Evolutionary conservation across 2,888 invertebrate genomes (phyloP).

Genomic region (Danaus chrysippus): DNA sequence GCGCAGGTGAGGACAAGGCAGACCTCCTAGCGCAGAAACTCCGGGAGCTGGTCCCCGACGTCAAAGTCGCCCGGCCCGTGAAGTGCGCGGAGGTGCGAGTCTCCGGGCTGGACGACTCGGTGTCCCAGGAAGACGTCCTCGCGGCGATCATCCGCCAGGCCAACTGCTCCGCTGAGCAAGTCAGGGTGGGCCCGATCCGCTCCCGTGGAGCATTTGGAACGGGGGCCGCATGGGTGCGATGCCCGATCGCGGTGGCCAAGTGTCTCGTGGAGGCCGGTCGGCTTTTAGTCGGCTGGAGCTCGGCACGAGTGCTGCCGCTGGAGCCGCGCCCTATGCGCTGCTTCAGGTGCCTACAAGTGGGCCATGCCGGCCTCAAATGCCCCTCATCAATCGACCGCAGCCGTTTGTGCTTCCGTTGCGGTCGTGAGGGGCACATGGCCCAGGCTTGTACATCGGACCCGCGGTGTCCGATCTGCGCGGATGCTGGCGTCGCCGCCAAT

Average conservation of each 20-base stretch:
- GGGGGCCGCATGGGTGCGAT: not conserved
- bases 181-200: not conserved
- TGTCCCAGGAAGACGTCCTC: not conserved
- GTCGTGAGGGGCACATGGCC: no score
- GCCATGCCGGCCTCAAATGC: not conserved
- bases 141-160: not conserved
- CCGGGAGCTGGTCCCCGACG: not conserved
- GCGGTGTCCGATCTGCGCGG: no score
- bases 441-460: no score
- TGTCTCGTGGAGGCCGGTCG: not conserved
- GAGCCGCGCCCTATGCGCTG: conserved; percentile 5
- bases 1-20: not conserved
- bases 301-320: not conserved
- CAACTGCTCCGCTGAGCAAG: not conserved
- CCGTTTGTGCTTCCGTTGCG: no score
- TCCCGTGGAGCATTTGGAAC: not conserved
- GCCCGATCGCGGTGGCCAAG: conserved; percentile 2
- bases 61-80: conserved; percentile 1
- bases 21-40: not conserved
- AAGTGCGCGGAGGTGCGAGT: conserved; percentile 2
- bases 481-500: no score
- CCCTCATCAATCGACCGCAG: no score
- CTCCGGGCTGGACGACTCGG: conserved; percentile 2
- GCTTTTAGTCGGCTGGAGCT: conserved; percentile 7
- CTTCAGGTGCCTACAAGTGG: conserved; percentile 9